Percentiles rank a stretch among this genome's conserved stretches.
These are phyloP conservation scores for Oreohelix idahoensis DNA, from an alignment of 1,140 invertebrate genomes.

Conservation along the genomic window DNA sequence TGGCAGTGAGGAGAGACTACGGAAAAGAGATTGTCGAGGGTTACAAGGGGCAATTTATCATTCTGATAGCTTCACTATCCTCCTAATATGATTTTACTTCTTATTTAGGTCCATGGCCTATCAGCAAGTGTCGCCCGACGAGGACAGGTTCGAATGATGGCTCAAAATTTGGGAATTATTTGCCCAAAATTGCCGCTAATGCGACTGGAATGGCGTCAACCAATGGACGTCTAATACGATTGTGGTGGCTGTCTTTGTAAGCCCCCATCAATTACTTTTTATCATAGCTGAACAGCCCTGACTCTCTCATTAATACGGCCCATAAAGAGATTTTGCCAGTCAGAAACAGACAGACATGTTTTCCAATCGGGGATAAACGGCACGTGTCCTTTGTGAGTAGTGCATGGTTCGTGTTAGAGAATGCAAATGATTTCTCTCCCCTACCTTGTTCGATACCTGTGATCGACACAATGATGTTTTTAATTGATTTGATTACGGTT, in stretches of 20 bases:
- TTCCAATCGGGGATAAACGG: background rate
- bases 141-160: background rate
- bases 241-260: conserved; percentile 31
- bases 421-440: background rate
- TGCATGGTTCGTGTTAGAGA: background rate
- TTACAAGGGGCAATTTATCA: conserved; percentile 20
- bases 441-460: background rate
- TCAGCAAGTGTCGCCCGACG: background rate
- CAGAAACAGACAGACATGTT: background rate
- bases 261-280: conserved; percentile 35
- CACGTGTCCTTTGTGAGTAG: background rate
- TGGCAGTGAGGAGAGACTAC: too few species aligned
- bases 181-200: conserved; percentile 37
- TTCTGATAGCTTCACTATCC: background rate
- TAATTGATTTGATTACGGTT: background rate
- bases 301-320: background rate
- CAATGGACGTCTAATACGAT: conserved; percentile 32
- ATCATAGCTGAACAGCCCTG: background rate
- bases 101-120: conserved; percentile 12
- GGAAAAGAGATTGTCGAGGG: background rate
- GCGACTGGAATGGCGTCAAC: background rate
- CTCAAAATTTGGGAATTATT: conserved; percentile 28
- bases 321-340: background rate
- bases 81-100: conserved; percentile 34
- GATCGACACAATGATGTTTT: background rate